A percentile compares a stretch with the other conserved stretches of the same genome.
These are phyloP conservation scores for Heliconius himera DNA, from an alignment of 1,140 invertebrate genomes.

Conservation along the genomic window DNA sequence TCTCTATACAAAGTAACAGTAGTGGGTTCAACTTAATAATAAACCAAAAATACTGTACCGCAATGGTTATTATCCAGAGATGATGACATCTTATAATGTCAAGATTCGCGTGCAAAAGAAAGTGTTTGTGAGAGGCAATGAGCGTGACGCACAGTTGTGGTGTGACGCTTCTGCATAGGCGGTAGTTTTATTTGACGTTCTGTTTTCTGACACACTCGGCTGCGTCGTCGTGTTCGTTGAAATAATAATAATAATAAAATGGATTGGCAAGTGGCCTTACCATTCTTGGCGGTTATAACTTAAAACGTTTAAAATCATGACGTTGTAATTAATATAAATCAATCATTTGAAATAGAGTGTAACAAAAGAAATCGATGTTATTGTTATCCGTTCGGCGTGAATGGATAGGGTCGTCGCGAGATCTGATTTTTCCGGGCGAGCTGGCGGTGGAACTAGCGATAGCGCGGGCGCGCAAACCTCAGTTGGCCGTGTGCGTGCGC, in stretches of 20 bases:
- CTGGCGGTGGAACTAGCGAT: slow-evolving; percentile 57
- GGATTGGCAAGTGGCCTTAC: slow-evolving; percentile 25
- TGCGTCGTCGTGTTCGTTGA: slow-evolving; percentile 52
- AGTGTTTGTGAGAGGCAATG: slow-evolving; percentile 61
- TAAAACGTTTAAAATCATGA: slow-evolving; percentile 30
- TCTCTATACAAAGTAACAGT: background rate
- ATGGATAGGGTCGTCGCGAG: slow-evolving; percentile 75
- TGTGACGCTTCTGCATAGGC: slow-evolving; percentile 50
- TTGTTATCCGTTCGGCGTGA: slow-evolving; percentile 73
- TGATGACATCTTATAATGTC: slow-evolving; percentile 40
- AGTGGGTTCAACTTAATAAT: background rate
- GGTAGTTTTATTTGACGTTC: slow-evolving; percentile 59
- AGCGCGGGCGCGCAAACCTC: slow-evolving; percentile 60
- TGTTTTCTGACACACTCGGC: slow-evolving; percentile 64
- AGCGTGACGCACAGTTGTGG: slow-evolving; percentile 61
- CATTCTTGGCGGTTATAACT: background rate
- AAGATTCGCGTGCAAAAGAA: slow-evolving; percentile 65
- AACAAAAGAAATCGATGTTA: slow-evolving; percentile 67
- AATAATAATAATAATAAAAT: slow-evolving; percentile 48
- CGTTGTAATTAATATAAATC: slow-evolving; percentile 34
- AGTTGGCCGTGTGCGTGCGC: slow-evolving; percentile 72
- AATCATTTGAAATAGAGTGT: slow-evolving; percentile 66
- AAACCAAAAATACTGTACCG: slow-evolving; percentile 1
- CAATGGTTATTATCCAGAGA: background rate
- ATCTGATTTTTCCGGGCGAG: slow-evolving; percentile 71